A percentile compares a stretch with the other conserved stretches of the same genome.
These are phyloP conservation scores for Seriola rivoliana DNA, from an alignment of 2,113 vertebrate species.

Conservation along the genomic window DNA sequence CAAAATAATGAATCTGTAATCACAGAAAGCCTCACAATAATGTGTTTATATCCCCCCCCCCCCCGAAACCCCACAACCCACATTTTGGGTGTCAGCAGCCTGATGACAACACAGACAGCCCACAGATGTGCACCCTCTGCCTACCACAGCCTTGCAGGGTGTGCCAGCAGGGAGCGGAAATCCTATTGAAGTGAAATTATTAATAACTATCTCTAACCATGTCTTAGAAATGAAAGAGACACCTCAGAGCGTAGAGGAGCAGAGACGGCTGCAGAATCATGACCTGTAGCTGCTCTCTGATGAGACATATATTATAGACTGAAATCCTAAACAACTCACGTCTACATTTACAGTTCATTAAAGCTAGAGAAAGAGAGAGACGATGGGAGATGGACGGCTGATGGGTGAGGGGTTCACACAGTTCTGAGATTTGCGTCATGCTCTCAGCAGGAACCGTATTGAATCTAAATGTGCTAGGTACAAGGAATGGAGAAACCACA, in stretches of 20 bases:
- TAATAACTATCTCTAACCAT: constrained; percentile 2
- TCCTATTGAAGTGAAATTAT: constrained; percentile 35
- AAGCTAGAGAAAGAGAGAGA: constrained; percentile 6
- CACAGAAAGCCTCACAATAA: constrained; percentile 21
- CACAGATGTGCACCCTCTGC: not conserved
- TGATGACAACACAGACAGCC: not conserved
- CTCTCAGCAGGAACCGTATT: constrained; percentile 47
- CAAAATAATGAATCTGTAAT: constrained; percentile 19
- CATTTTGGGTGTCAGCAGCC: not conserved
- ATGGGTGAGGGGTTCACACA: constrained; percentile 7
- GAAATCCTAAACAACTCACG: constrained; percentile 40
- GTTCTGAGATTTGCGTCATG: constrained; percentile 43
- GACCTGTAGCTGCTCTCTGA: constrained; percentile 10
- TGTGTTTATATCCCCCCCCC: constrained; percentile 6
- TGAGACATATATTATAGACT: constrained; percentile 10
- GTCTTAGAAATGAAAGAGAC: constrained; percentile 39
- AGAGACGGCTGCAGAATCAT: constrained; percentile 1
- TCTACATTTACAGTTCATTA: constrained; percentile 30
- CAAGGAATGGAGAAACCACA: constrained; percentile 41
- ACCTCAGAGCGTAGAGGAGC: not conserved
- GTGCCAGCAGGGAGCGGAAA: not conserved
- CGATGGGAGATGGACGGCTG: not conserved
- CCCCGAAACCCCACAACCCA: no score
- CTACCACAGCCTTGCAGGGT: not conserved
- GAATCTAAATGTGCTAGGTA: constrained; percentile 50